A percentile compares a stretch with the other conserved stretches of the same genome.
These are phyloP conservation scores for Coenobita brevimanus DNA, from an alignment of 1,140 invertebrate species.

Conservation along the genomic window DNA sequence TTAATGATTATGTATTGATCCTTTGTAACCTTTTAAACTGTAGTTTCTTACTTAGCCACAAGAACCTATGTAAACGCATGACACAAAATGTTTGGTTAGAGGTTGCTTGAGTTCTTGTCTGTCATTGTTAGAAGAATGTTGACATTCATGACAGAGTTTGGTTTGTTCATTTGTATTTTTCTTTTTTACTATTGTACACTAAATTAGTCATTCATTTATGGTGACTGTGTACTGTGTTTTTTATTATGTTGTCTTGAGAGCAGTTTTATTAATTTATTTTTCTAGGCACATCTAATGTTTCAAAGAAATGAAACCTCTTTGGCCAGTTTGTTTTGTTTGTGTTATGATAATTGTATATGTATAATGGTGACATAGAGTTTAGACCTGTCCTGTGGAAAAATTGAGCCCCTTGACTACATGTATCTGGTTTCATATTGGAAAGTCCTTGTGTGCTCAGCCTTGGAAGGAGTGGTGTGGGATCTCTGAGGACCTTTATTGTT, in stretches of 20 bases:
- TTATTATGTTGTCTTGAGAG: constrained; percentile 6
- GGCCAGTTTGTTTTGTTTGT: no score
- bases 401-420: not conserved
- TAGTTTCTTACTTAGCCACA: constrained; percentile 19
- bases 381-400: no score
- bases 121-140: constrained; percentile 53
- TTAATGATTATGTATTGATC: no score
- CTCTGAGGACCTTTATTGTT: constrained; percentile 42
- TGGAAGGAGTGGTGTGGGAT: constrained; percentile 58
- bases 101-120: constrained; percentile 43
- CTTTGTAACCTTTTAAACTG: constrained; percentile 29
- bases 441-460: constrained; percentile 14
- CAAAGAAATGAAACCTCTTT: not conserved
- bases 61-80: constrained; percentile 17
- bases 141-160: constrained; percentile 31
- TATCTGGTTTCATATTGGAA: not conserved
- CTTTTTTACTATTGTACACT: constrained; percentile 24
- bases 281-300: constrained; percentile 36
- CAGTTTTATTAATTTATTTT: constrained; percentile 30
- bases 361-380: not conserved
- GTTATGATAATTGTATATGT: not conserved
- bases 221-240: constrained; percentile 24
- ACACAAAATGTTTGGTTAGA: constrained; percentile 39
- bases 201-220: constrained; percentile 14
- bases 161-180: constrained; percentile 28